phyloP scores from a whole-genome alignment of 2,113 vertebrate species.

The Campylomormyrus tamandua region DNA sequence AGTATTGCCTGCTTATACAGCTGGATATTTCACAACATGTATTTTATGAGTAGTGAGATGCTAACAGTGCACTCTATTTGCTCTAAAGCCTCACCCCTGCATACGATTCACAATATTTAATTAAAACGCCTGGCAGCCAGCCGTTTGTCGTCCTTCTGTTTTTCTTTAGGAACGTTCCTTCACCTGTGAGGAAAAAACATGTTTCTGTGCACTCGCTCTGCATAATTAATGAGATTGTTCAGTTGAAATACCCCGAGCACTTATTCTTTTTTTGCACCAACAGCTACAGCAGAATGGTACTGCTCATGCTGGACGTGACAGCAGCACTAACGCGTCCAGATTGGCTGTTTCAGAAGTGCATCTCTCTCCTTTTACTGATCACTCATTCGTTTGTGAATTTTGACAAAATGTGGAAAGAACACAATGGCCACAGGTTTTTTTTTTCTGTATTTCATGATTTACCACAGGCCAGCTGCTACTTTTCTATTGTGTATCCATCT shows the following conservation, averaged over 20 bases:
- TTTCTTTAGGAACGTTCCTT: not conserved
- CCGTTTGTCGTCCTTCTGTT: not conserved
- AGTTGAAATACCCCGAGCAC: not conserved
- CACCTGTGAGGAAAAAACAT: not conserved
- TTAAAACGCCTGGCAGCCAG: not conserved
- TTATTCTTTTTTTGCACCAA: not conserved
- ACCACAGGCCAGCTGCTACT: not conserved
- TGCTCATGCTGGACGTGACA: not conserved
- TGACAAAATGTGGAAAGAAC: not conserved
- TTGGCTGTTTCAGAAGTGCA: not conserved
- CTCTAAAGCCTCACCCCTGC: not conserved
- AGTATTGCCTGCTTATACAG: not conserved
- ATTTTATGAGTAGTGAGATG: not conserved
- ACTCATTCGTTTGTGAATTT: not conserved
- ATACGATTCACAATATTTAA: not conserved
- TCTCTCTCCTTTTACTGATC: not conserved
- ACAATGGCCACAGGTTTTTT: not conserved
- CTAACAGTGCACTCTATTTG: not conserved
- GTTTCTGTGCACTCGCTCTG: not conserved
- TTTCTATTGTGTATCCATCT: not conserved
- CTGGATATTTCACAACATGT: not conserved
- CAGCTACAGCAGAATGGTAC: not conserved
- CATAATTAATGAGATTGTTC: slow-evolving; percentile 7
- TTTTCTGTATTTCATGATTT: not conserved
- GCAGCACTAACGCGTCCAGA: not conserved